Conservation (phyloP, 2,113 vertebrate species). For the Labrus mixtus region DNA sequence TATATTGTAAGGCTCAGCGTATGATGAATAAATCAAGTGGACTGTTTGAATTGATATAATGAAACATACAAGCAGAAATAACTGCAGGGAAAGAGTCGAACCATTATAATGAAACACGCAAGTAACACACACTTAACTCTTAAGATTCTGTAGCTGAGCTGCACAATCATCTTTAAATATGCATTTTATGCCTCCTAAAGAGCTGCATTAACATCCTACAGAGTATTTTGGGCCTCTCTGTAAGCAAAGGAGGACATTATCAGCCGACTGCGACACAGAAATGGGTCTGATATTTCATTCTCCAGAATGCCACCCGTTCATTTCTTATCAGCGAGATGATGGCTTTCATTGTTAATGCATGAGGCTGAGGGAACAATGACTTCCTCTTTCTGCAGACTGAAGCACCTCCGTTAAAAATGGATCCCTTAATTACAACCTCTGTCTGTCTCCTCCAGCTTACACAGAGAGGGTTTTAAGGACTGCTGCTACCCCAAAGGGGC, state of each 20-base stretch:
- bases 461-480: conserved; percentile 19
- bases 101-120: neutral
- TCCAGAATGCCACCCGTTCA: conserved; percentile 7
- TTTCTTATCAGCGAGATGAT: conserved; percentile 37
- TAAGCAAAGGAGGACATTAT: conserved; percentile 2
- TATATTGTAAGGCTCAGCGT: no score
- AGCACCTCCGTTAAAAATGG: conserved; percentile 56
- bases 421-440: conserved; percentile 57
- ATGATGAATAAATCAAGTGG: no score
- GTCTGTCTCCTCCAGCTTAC: conserved; percentile 10
- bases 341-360: conserved; percentile 62
- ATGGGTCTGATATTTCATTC: conserved; percentile 21
- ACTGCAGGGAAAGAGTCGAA: neutral
- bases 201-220: conserved; percentile 2
- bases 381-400: conserved; percentile 31
- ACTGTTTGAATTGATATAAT: no score
- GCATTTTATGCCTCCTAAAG: neutral
- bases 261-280: conserved; percentile 27
- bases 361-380: conserved; percentile 52
- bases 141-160: neutral
- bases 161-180: conserved; percentile 2
- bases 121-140: neutral
- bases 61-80: no score
- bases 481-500: neutral
- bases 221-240: neutral